phyloP scores from a whole-genome alignment of 2,113 vertebrate genomes.

The Henicopernis longicauda region DNA sequence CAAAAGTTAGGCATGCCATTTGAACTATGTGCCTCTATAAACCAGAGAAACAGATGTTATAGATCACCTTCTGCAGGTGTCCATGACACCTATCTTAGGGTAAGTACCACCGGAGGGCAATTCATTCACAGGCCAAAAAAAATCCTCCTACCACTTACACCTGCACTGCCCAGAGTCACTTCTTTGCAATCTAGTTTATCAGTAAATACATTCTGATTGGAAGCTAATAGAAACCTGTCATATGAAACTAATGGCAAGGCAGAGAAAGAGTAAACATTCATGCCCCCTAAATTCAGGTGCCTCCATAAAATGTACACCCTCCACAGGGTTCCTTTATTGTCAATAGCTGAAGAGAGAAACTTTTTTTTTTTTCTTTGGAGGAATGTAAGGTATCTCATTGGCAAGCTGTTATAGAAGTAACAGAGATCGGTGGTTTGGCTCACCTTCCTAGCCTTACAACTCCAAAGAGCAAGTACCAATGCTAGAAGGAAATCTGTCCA shows the following conservation, averaged over 20 bases:
- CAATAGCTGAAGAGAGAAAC: not conserved
- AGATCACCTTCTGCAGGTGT: slow-evolving; percentile 16
- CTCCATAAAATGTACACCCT: not conserved
- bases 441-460: not conserved
- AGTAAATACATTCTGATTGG: not conserved
- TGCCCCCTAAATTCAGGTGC: not conserved
- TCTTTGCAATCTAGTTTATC: not conserved
- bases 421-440: not conserved
- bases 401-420: not conserved
- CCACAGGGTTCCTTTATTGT: not conserved
- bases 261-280: not conserved
- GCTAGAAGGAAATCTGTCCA: not conserved
- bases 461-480: not conserved
- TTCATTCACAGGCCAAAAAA: not conserved
- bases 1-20: not conserved
- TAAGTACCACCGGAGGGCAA: not conserved
- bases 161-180: not conserved
- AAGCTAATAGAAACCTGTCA: not conserved
- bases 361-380: not conserved
- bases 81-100: not conserved
- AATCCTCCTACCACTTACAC: not conserved
- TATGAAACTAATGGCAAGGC: not conserved
- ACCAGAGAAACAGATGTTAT: slow-evolving; percentile 1
- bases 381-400: not conserved
- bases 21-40: not conserved